A percentile compares a stretch with the other conserved stretches of the same genome.
These are phyloP conservation scores for Phrynocephalus versicolor DNA, from an alignment of 2,113 vertebrate species.

Conservation along the genomic window DNA sequence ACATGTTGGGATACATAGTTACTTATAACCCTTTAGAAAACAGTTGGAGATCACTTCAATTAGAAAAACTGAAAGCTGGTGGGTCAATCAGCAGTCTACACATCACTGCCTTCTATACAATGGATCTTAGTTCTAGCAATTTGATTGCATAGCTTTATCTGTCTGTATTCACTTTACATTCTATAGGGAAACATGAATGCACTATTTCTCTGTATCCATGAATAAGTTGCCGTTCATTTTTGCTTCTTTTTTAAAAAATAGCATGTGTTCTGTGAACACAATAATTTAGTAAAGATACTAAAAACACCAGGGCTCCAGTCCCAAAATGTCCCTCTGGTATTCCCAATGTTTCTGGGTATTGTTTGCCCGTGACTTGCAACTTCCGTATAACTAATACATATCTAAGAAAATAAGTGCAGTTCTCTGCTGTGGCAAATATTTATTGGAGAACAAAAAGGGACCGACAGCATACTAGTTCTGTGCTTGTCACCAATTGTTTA, in stretches of 20 bases:
- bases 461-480: slow-evolving; percentile 61
- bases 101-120: background rate
- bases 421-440: slow-evolving; percentile 33
- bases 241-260: background rate
- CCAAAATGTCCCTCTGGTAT: background rate
- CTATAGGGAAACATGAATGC: slow-evolving; percentile 37
- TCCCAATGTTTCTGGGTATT: background rate
- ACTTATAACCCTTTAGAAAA: background rate
- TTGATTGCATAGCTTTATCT: background rate
- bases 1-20: background rate
- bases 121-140: background rate
- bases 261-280: background rate
- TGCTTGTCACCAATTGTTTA: slow-evolving; percentile 86
- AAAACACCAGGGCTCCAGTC: background rate
- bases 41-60: background rate
- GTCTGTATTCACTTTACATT: slow-evolving; percentile 32
- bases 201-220: background rate
- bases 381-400: background rate
- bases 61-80: background rate
- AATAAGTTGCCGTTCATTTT: slow-evolving; percentile 49
- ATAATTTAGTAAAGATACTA: background rate
- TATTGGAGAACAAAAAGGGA: slow-evolving; percentile 65
- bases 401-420: background rate
- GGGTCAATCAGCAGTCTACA: background rate
- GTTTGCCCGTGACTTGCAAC: background rate